Percentiles rank a stretch among this genome's conserved stretches.
phyloP scores from a whole-genome alignment of 1,140 invertebrate species.

The Camponotus floridanus region DNA sequence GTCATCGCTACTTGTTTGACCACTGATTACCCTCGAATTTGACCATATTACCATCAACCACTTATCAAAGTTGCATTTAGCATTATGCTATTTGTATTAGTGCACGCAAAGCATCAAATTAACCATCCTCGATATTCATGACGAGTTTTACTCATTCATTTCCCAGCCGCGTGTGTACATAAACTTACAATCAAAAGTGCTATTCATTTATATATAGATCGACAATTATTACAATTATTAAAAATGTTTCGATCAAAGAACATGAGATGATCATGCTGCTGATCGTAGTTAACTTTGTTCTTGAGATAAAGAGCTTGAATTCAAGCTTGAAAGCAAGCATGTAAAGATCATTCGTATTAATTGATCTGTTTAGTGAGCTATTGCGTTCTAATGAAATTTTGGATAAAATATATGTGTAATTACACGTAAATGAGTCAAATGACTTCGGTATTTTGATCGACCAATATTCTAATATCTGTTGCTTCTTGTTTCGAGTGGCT shows the following conservation, averaged over 20 bases:
- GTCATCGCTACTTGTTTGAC: constrained; percentile 27
- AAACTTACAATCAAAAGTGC: background rate
- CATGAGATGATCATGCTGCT: constrained; percentile 9
- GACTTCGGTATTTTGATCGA: background rate
- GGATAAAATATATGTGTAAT: background rate
- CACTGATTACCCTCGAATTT: background rate
- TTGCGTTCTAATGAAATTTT: background rate
- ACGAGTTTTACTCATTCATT: constrained; percentile 13
- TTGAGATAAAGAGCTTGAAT: constrained; percentile 8
- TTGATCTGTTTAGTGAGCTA: background rate
- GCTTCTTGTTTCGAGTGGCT: constrained; percentile 43
- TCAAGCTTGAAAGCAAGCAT: background rate
- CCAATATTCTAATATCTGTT: constrained; percentile 46
- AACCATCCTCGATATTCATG: background rate
- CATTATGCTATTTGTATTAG: constrained; percentile 17
- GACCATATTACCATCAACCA: background rate
- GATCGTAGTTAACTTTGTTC: background rate
- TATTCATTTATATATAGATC: background rate
- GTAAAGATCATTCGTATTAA: background rate
- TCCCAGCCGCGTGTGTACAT: background rate
- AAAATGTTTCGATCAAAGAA: constrained; percentile 38
- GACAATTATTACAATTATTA: background rate
- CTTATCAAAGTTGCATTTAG: constrained; percentile 31
- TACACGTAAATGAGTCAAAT: background rate
- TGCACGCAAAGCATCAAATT: constrained; percentile 25